Conservation (phyloP, 2,797 vertebrate genomes). For the Cossypha caffra region DNA sequence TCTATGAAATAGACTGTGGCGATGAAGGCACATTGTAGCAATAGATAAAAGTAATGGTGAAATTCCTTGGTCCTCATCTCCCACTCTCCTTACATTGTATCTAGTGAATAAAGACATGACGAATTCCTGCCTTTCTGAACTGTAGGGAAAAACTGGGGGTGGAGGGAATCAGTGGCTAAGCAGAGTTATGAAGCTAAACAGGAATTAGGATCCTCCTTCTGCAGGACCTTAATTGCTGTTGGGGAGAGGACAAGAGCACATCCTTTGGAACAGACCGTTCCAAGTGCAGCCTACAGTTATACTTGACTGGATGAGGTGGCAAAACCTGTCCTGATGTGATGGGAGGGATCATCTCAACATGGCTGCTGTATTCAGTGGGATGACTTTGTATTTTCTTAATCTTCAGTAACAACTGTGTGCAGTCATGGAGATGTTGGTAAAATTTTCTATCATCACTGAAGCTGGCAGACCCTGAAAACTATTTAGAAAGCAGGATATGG, state of each 20-base stretch:
- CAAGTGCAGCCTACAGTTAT: neutral
- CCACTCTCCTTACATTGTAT: neutral
- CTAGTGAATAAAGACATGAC: neutral
- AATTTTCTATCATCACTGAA: neutral
- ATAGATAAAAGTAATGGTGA: neutral
- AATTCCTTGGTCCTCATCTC: neutral
- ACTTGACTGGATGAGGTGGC: neutral
- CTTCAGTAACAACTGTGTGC: neutral
- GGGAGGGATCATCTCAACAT: neutral
- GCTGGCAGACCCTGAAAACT: neutral
- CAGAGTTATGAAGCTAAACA: neutral
- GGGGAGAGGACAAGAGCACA: neutral
- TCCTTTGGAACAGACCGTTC: neutral
- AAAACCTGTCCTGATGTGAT: neutral
- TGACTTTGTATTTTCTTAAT: neutral
- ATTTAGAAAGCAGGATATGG: neutral
- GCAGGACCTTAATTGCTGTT: neutral
- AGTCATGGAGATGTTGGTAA: neutral
- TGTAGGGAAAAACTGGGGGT: neutral
- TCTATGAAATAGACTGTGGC: rapidly evolving
- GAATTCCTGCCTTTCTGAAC: neutral
- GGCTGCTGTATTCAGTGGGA: neutral
- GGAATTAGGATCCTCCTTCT: neutral
- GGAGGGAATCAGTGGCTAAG: neutral
- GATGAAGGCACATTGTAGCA: rapidly evolving